Base-by-base conservation (phyloP, 2,797 vertebrate genomes). In the Hemibagrus guttatus region DNA sequence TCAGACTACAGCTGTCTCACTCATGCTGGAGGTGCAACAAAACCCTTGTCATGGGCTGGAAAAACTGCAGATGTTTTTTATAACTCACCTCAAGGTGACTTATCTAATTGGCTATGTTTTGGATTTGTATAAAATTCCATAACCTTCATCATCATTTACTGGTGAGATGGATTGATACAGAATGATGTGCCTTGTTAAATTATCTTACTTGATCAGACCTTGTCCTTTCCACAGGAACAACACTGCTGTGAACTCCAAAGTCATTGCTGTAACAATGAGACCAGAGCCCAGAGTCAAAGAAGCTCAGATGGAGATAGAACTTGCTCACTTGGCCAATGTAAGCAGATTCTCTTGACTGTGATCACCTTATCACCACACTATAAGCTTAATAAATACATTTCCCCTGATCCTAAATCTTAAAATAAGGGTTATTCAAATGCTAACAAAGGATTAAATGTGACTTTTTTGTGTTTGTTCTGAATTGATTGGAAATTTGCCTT, bases 201-300 rank as follows among this genome's bases (percentile, higher is more conserved):
- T 7, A 21, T 54, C 17, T 82, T 52, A 52, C 56, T 28, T 64
- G 39, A 81, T 49, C n/a, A 66, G 9, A 49, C 26, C 26, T 31
- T 56, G 7, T 72, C 71, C 17, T 2, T 91, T 59, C 89, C 89
- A 86, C 95, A 99, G 98, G 96, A 99, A 99, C 94, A 97, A 98
- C 93, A 99, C 98, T 4, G 96, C 98, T 52, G 95, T 99, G 89
- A 99, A 98, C 96, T 99, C 98, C 85, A 99, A 99, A 96, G 97
- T 99, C 91, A 99, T 99, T 7, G 97, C 98, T 89, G 98, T 99
- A 88, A 99, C 98, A 52, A 98, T 99, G 93, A 96, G 97, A 90
- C 98, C 98, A 0, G 98, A 99, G 91, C 97, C 97, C 74, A 97
- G 96, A 94, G 94, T 95, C 69, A 95, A 95, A 0, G 97, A 99